These are phyloP conservation scores for Hemistola chrysoprasaria DNA, from an alignment of 2,888 invertebrate species.

Conservation along the genomic window DNA sequence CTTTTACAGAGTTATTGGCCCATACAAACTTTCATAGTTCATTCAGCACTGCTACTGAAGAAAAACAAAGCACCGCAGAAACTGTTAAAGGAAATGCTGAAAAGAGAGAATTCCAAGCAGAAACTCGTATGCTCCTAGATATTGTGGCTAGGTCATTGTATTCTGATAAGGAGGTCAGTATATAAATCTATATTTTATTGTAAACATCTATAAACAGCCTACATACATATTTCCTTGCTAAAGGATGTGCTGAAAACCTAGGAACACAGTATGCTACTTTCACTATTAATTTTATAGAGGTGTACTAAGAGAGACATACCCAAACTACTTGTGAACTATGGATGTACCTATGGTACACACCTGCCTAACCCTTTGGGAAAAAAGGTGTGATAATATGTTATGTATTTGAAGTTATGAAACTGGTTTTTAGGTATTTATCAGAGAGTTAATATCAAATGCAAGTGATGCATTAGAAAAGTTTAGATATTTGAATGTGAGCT, in stretches of 20 bases:
- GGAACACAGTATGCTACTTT: no score
- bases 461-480: slow-evolving; percentile 98
- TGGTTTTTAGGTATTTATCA: slow-evolving; percentile 91
- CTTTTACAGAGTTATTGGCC: slow-evolving; percentile 23
- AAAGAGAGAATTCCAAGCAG: slow-evolving; percentile 97
- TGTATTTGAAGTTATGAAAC: no score
- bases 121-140: slow-evolving; percentile 96
- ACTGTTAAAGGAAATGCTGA: slow-evolving; percentile 82
- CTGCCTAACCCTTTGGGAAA: no score
- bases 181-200: neutral
- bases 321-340: no score
- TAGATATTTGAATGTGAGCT: slow-evolving; percentile 87
- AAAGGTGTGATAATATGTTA: no score
- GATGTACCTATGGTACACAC: no score
- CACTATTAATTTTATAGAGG: no score
- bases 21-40: slow-evolving; percentile 27
- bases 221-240: no score
- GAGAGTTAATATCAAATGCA: slow-evolving; percentile 97
- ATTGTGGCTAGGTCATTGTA: slow-evolving; percentile 98
- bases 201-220: no score
- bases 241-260: no score
- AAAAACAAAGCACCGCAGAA: slow-evolving; percentile 57
- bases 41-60: slow-evolving; percentile 52
- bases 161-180: slow-evolving; percentile 95
- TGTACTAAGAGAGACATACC: no score